Conservation (phyloP, 2,797 vertebrate genomes). For the Manis pentadactyla region DNA sequence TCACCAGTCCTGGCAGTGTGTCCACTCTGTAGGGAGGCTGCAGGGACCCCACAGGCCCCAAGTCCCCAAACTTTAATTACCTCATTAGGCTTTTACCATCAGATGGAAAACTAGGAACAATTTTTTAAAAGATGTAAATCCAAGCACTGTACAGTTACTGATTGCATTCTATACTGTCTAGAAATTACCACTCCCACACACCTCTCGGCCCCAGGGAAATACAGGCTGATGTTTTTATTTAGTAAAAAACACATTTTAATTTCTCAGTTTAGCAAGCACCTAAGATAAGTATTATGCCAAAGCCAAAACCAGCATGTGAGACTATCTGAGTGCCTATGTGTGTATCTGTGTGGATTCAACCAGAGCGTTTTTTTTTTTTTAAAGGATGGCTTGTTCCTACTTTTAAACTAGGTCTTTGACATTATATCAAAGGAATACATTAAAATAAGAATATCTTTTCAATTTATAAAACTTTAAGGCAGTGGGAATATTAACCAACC, state of each 20-base stretch:
- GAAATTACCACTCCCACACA: not conserved
- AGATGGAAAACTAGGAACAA: not conserved
- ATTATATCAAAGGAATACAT: not conserved
- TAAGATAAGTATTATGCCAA: not conserved
- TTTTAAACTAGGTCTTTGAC: not conserved
- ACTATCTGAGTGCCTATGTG: not conserved
- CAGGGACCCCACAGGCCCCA: not conserved
- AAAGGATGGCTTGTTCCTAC: not conserved
- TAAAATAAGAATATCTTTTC: not conserved
- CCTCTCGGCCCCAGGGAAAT: not conserved
- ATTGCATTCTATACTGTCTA: not conserved
- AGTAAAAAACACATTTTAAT: not conserved
- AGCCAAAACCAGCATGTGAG: not conserved
- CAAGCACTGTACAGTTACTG: not conserved
- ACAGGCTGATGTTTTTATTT: not conserved
- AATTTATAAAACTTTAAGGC: not conserved
- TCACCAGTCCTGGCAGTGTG: not conserved
- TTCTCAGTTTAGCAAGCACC: conserved; percentile 4
- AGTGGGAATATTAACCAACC: conserved; percentile 5
- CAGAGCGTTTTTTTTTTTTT: not conserved
- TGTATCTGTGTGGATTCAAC: not conserved
- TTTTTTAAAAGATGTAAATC: not conserved
- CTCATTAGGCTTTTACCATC: not conserved
- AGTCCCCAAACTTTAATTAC: not conserved
- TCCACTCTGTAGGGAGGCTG: not conserved